Base-by-base conservation (phyloP, 2,888 invertebrate genomes). In the Latheticus oryzae region DNA sequence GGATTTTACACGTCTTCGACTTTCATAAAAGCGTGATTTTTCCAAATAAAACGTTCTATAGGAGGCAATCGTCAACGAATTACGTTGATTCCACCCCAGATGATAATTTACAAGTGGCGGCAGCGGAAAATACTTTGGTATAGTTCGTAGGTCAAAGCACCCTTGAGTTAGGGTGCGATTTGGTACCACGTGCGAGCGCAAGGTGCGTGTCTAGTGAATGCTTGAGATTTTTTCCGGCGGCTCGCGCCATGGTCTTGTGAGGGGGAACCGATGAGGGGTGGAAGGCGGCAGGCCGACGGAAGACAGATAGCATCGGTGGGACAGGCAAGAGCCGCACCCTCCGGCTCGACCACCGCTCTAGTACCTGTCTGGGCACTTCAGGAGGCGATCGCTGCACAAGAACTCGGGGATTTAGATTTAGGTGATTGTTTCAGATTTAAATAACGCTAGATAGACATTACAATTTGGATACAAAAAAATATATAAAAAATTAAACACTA, bases 241-340 rank as follows among this genome's bases (percentile, higher is more conserved):
- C 69, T 68, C 69, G 68, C 67, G 68, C 66, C 66, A 61, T 43
- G 45, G 35, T 15, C 30, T 21, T 9, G 21, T 11, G 24, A 57
- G 59, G 61, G 35, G 35, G 58, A 59, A 55, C 66, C 64, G 71
- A 65, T 68, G 70, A 71, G 70, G 70, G 71, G 68, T 71, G 71
- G 64, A 50, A 50, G 64, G 60, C 60, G 62, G 62, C 52, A 62
- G 64, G 60, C 64, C 67, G 68, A 70, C 68, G 70, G 69, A 72
- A 72, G 71, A 72, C 65, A 71, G 72, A 72, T 72, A 72, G 70
- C 71, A 72, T 72, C 72, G 68, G 61, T 70, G 69, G 70, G 71
- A 72, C 72, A 66, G 71, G 70, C 70, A 38, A 58, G n/a, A n/a
- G 72, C 72, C 72, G 72, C 72, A 72, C 72, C 72, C 72, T 71